Percentiles rank a stretch among this genome's conserved stretches.
These are phyloP conservation scores for Hipposideros larvatus DNA, from an alignment of 2,797 vertebrate species.

Conservation along the genomic window DNA sequence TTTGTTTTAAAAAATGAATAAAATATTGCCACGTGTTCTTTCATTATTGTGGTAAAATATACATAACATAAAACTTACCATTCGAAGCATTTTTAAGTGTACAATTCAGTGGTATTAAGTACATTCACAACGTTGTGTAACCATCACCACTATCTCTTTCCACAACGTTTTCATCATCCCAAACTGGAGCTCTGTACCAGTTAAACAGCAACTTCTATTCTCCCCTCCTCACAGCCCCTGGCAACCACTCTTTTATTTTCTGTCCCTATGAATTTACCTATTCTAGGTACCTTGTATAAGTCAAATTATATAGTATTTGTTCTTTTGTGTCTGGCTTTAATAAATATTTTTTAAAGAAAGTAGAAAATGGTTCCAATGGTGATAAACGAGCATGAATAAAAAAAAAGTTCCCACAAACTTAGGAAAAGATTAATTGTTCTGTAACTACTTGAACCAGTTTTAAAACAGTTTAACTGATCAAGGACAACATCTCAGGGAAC, in stretches of 20 bases:
- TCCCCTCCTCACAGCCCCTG: not conserved
- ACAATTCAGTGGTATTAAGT: not conserved
- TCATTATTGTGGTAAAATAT: not conserved
- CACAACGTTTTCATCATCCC: not conserved
- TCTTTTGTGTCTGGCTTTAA: not conserved
- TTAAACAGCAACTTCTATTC: not conserved
- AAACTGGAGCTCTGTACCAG: not conserved
- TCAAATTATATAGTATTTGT: not conserved
- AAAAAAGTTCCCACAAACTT: not conserved
- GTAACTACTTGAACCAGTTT: not conserved
- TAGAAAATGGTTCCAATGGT: not conserved
- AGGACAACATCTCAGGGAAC: not conserved
- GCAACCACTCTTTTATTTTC: not conserved
- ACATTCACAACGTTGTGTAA: not conserved
- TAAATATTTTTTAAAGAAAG: not conserved
- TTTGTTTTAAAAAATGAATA: constrained; percentile 40
- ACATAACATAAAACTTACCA: not conserved
- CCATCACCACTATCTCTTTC: not conserved
- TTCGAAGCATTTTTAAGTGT: not conserved
- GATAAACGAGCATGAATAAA: not conserved
- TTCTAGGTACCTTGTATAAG: not conserved
- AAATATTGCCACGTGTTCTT: not conserved
- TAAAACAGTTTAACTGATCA: not conserved
- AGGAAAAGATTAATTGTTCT: not conserved
- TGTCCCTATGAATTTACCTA: not conserved